phyloP scores from a whole-genome alignment of 1,140 invertebrate species.

The Bombus vancouverensis region DNA sequence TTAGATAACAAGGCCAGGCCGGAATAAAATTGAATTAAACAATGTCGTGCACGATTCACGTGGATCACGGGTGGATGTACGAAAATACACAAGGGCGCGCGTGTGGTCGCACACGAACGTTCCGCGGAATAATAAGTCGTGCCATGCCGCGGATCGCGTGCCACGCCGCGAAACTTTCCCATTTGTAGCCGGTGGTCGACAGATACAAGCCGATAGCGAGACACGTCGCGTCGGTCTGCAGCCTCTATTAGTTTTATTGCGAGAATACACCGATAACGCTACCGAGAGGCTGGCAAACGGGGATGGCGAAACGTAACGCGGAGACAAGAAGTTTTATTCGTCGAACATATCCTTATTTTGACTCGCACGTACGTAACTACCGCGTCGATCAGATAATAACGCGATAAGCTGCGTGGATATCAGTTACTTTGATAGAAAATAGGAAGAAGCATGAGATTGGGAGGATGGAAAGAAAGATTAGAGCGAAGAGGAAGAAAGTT shows the following conservation, averaged over 20 bases:
- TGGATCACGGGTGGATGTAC: constrained; percentile 20
- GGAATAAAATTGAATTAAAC: constrained; percentile 46
- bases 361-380: constrained; percentile 55
- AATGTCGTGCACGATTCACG: constrained; percentile 38
- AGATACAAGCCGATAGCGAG: constrained; percentile 72
- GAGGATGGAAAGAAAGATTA: background rate
- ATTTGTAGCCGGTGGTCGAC: constrained; percentile 67
- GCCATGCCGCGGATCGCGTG: constrained; percentile 68
- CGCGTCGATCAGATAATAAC: constrained; percentile 64
- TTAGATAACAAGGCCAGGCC: background rate
- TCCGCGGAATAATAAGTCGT: constrained; percentile 62
- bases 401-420: constrained; percentile 61
- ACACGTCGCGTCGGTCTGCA: constrained; percentile 54
- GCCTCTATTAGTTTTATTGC: constrained; percentile 71
- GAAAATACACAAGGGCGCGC: constrained; percentile 38
- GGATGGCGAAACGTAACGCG: constrained; percentile 4
- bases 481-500: background rate
- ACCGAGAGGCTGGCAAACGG: constrained; percentile 7
- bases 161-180: constrained; percentile 69
- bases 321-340: constrained; percentile 10
- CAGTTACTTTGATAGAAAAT: constrained; percentile 28
- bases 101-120: constrained; percentile 24
- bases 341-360: constrained; percentile 62
- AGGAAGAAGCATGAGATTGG: background rate
- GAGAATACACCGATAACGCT: constrained; percentile 61